These are phyloP conservation scores for Zaprionus nigranus DNA, from an alignment of 1,140 invertebrate genomes.

Conservation along the genomic window DNA sequence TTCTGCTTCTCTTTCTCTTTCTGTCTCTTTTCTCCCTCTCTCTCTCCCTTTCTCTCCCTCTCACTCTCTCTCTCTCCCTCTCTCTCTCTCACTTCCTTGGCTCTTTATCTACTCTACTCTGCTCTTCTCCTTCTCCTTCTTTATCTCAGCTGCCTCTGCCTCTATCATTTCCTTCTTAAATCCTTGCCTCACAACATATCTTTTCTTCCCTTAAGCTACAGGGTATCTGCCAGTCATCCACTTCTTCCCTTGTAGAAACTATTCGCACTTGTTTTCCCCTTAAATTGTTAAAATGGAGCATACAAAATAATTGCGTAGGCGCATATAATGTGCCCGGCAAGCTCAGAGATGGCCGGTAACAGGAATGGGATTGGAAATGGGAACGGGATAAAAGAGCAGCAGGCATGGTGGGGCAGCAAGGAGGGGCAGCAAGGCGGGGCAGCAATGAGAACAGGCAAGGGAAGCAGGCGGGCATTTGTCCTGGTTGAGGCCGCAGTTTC, in stretches of 20 bases:
- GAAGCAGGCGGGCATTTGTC: constrained; percentile 3
- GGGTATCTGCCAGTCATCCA: neutral
- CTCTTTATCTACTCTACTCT: no score
- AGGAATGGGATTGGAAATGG: constrained; percentile 16
- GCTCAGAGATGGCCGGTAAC: constrained; percentile 22
- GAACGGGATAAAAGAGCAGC: neutral
- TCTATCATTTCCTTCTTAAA: neutral
- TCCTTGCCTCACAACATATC: no score
- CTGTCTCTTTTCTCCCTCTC: neutral
- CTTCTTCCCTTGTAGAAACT: neutral
- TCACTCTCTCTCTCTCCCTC: neutral
- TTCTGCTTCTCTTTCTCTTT: neutral
- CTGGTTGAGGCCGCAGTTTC: constrained; percentile 29
- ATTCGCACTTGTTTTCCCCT: constrained; percentile 13
- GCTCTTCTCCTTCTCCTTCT: neutral
- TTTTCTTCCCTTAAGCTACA: neutral
- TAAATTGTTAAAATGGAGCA: constrained; percentile 58
- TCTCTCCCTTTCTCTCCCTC: neutral
- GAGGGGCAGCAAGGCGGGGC: neutral
- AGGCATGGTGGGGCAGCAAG: neutral
- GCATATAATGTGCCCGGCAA: constrained; percentile 41
- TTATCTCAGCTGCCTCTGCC: neutral
- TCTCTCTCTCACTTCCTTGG: neutral
- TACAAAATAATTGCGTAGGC: constrained; percentile 59
- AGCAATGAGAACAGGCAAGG: neutral